Conservation (phyloP, 1,140 invertebrate species). For the Lasioglossum albipes region DNA sequence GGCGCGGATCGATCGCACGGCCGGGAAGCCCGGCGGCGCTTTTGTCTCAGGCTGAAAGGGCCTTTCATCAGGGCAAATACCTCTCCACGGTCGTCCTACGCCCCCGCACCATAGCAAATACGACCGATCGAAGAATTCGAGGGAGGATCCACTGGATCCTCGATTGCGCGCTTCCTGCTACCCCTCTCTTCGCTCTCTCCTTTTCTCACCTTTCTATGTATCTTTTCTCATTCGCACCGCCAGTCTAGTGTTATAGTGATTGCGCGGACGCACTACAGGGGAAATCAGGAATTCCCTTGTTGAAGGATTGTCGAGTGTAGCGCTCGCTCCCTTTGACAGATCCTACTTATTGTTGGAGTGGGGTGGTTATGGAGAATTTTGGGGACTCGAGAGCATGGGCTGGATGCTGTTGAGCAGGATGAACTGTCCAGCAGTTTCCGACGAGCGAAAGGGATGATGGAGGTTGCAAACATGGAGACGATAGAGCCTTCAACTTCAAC, state of each 20-base stretch:
- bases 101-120: conserved; percentile 28
- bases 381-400: too few relatives aligned
- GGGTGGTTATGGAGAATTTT: too few relatives aligned
- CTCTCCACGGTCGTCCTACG: conserved; percentile 39
- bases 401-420: too few relatives aligned
- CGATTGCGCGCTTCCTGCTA: conserved; percentile 18
- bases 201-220: neutral
- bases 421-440: too few relatives aligned
- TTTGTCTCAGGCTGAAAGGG: conserved; percentile 58
- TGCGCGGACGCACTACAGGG: neutral
- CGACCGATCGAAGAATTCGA: conserved; percentile 16
- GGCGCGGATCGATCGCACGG: conserved; percentile 50
- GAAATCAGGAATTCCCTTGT: neutral
- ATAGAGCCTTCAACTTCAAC: too few relatives aligned
- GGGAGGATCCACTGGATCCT: conserved; percentile 20
- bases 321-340: neutral
- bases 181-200: neutral
- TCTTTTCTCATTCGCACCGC: neutral
- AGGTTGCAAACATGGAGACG: too few relatives aligned
- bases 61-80: conserved; percentile 55
- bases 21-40: conserved; percentile 47
- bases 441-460: too few relatives aligned
- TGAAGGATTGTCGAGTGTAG: neutral
- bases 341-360: neutral
- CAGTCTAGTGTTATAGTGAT: neutral